Base-by-base conservation (phyloP, 2,888 invertebrate genomes). In the Gastrophysa polygoni region DNA sequence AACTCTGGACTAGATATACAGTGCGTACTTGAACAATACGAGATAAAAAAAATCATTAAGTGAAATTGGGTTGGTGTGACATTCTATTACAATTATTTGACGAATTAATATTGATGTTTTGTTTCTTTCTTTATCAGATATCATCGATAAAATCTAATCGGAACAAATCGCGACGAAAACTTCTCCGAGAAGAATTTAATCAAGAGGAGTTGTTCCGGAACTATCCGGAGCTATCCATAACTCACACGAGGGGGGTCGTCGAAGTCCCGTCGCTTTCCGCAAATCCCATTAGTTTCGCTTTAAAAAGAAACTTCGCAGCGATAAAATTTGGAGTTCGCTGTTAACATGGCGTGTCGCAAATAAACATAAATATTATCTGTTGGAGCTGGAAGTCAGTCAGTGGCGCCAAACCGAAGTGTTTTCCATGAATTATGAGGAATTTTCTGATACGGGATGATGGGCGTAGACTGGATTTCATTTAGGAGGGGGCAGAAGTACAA, bases 271-370 rank as follows among this genome's bases (percentile, higher is more conserved):
- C 24, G 48, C 54, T 59, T 29, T 55, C 61, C 62, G 57, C 63
- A 59, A 66, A 64, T 67, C 64, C 61, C 66, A 61, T 64, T 63
- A 61, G 63, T 52, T 63, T 43, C 14, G 57, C 50, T 54, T 59
- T 59, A 59, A 55, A 61, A 64, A 64, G 64, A 67, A 64, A 61
- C 55, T 61, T 59, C 44, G 57, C 52, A 29, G 55, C 59, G 63
- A 63, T 63, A 66, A 63, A 57, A 61, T 56, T n/a, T 48, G 14
- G 38, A 63, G 58, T 52, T 58, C 46, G 58, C 59, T 59, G 67
- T 65, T 65, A 65, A 63, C 62, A 59, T 63, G 58, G 64, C 66
- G 60, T 57, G 66, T 65, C 65, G 64, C 55, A 58, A 67, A 67
- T 67, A 64, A 64, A 63, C 57, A 63, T 63, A 61, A 51, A 59